These are phyloP conservation scores for Pocota personata DNA, from an alignment of 2,888 invertebrate species.

Conservation along the genomic window DNA sequence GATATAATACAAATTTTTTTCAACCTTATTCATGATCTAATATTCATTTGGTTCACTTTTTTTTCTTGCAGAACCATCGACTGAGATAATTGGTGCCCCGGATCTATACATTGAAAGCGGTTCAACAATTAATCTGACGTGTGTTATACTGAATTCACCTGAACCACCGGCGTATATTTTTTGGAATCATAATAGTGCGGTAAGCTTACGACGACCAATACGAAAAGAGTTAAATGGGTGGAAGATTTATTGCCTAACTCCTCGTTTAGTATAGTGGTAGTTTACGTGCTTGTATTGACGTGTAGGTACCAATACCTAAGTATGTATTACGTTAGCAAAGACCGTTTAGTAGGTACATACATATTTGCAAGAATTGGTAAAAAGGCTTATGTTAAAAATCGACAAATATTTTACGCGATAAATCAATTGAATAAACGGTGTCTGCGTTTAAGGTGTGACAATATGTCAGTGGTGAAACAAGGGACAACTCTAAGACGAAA, in stretches of 20 bases:
- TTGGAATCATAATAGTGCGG: slow-evolving; percentile 97
- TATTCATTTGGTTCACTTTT: not conserved
- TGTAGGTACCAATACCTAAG: too few species aligned
- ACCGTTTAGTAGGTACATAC: too few species aligned
- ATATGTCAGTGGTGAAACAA: too few species aligned
- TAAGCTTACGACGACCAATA: slow-evolving; percentile 83
- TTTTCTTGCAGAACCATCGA: slow-evolving; percentile 91
- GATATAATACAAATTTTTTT: not conserved
- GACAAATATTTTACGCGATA: too few species aligned
- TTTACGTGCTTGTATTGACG: too few species aligned
- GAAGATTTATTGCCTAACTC: not conserved
- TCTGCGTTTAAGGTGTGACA: too few species aligned
- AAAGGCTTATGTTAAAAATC: too few species aligned
- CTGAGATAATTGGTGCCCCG: slow-evolving; percentile 95
- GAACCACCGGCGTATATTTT: slow-evolving; percentile 97
- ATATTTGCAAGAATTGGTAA: too few species aligned
- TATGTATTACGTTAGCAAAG: too few species aligned
- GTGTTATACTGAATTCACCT: slow-evolving; percentile 94
- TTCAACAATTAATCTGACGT: slow-evolving; percentile 96
- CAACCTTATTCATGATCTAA: not conserved
- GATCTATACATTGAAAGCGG: slow-evolving; percentile 96
- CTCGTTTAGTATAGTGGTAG: too few species aligned
- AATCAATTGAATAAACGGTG: too few species aligned
- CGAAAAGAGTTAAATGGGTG: not conserved
- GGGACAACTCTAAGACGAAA: too few species aligned